phyloP scores from a whole-genome alignment of 2,888 invertebrate species.

The Limnephilus lunatus region DNA sequence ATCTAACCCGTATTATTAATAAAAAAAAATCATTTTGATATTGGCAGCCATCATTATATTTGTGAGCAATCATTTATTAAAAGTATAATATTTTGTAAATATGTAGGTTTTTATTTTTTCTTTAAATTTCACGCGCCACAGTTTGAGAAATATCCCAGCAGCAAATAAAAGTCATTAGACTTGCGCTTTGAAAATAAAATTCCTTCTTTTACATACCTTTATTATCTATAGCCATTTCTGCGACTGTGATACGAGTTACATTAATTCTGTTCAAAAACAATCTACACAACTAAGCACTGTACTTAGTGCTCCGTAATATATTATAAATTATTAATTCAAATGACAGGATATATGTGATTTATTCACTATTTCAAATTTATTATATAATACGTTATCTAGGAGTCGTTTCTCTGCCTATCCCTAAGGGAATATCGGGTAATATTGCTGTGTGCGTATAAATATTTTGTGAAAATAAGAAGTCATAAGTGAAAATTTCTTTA shows the following conservation, averaged over 20 bases:
- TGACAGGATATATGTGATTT: neutral
- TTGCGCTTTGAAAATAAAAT: neutral
- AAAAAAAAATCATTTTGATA: no score
- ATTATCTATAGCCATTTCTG: neutral
- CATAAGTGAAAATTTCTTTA: no score
- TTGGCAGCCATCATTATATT: no score
- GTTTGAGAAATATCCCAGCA: neutral
- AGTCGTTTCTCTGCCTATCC: neutral
- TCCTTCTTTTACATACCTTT: neutral
- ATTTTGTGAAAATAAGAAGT: no score
- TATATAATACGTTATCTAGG: neutral
- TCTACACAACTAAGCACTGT: neutral
- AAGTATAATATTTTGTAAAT: no score
- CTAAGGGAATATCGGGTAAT: neutral
- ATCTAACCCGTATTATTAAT: no score
- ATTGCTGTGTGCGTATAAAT: neutral
- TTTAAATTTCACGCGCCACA: neutral
- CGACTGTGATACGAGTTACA: neutral
- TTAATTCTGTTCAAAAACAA: neutral
- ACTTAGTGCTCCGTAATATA: neutral
- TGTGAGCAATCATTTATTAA: no score
- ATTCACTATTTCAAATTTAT: neutral
- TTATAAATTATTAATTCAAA: neutral
- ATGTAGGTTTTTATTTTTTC: no score
- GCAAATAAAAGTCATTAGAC: neutral